These are phyloP conservation scores for Phylloscopus collybita DNA, from an alignment of 2,797 vertebrate species.

Conservation along the genomic window DNA sequence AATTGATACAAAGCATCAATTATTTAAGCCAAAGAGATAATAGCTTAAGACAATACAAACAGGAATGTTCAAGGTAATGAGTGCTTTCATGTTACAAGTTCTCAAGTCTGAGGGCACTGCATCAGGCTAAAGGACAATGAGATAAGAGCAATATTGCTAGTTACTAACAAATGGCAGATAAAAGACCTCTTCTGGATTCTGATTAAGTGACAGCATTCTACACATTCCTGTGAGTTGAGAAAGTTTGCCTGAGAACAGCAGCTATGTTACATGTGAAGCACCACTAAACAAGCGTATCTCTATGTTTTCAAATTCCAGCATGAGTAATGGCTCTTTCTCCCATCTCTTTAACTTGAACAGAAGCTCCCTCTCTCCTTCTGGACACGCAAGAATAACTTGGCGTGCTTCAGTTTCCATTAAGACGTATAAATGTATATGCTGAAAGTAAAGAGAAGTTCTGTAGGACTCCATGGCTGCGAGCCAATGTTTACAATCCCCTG, in stretches of 20 bases:
- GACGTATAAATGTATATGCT: conserved; percentile 67
- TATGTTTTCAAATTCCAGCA: conserved; percentile 69
- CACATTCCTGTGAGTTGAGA: conserved; percentile 92
- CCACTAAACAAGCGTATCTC: conserved; percentile 73
- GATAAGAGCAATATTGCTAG: conserved; percentile 77
- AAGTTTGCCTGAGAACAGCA: conserved; percentile 73
- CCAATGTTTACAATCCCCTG: conserved; percentile 94
- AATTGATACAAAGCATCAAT: conserved; percentile 27
- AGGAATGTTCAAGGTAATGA: conserved; percentile 70
- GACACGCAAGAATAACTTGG: conserved; percentile 35
- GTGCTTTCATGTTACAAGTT: conserved; percentile 68
- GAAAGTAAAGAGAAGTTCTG: conserved; percentile 77
- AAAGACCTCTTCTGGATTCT: conserved; percentile 84
- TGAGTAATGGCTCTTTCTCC: conserved; percentile 56
- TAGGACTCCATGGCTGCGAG: conserved; percentile 79
- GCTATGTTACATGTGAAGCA: conserved; percentile 67
- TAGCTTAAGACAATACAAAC: conserved; percentile 27
- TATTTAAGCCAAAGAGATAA: conserved; percentile 33
- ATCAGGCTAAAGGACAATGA: conserved; percentile 74
- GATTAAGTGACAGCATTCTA: conserved; percentile 95
- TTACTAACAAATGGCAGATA: conserved; percentile 82
- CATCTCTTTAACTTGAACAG: conserved; percentile 60
- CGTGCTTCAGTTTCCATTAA: conserved; percentile 62
- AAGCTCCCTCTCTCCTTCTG: conserved; percentile 59
- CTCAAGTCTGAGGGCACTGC: conserved; percentile 68